phyloP scores from a whole-genome alignment of 2,113 vertebrate species.

The Heliornis fulica region DNA sequence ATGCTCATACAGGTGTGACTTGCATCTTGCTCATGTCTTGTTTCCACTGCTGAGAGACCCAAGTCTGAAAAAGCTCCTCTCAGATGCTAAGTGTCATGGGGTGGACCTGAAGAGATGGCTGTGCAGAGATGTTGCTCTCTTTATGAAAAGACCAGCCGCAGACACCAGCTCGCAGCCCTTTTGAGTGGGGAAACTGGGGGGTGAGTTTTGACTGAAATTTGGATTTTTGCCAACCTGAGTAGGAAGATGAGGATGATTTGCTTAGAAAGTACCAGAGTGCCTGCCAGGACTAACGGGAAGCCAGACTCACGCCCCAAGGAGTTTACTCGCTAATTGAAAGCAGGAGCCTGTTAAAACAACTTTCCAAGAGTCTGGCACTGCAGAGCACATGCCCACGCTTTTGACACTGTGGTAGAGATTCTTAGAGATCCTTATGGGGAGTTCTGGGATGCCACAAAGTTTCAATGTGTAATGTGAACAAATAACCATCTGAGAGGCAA shows the following conservation, averaged over 20 bases:
- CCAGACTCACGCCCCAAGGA: constrained; percentile 20
- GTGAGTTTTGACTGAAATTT: neutral
- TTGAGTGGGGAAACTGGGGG: neutral
- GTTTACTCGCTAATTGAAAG: constrained; percentile 32
- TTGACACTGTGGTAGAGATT: constrained; percentile 12
- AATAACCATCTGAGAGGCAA: neutral
- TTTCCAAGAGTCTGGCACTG: neutral
- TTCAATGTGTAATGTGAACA: neutral
- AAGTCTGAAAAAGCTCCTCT: neutral
- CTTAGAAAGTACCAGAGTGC: constrained; percentile 26
- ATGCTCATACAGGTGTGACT: neutral
- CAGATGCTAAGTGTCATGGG: neutral
- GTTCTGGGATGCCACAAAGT: neutral
- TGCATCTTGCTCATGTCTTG: neutral
- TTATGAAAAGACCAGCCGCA: neutral
- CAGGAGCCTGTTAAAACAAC: constrained; percentile 38
- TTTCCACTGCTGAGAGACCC: neutral
- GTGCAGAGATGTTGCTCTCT: neutral
- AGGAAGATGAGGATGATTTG: constrained; percentile 13
- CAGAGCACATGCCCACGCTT: neutral
- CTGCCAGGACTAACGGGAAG: constrained; percentile 9
- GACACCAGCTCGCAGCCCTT: neutral
- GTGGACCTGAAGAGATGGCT: neutral
- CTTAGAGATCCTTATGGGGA: neutral
- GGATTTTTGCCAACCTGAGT: neutral